Percentiles rank a stretch among this genome's conserved stretches.
Conservation (phyloP, 2,797 vertebrate genomes). For the Microctenopoma stevenorrisi region DNA sequence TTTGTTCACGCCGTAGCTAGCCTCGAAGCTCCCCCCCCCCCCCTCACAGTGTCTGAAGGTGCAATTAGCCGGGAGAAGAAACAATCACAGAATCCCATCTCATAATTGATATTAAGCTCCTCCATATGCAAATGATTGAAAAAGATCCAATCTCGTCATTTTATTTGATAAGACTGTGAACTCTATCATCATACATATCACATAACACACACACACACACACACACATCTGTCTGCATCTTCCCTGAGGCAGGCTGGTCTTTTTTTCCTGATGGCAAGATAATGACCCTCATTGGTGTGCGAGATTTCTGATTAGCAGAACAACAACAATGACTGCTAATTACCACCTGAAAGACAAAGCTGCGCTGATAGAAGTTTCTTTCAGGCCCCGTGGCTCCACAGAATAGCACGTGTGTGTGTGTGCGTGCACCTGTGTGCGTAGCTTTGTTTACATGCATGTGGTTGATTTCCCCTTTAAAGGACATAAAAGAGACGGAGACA, state of each 20-base stretch:
- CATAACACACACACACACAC: slow-evolving; percentile 36
- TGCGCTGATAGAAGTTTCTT: slow-evolving; percentile 70
- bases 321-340: slow-evolving; percentile 83
- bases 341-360: slow-evolving; percentile 80
- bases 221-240: slow-evolving; percentile 31
- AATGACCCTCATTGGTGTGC: slow-evolving; percentile 76
- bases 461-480: slow-evolving; percentile 64
- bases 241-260: slow-evolving; percentile 47
- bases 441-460: slow-evolving; percentile 52
- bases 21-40: slow-evolving; percentile 43
- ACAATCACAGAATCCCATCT: slow-evolving; percentile 61
- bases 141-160: slow-evolving; percentile 73
- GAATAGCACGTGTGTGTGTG: slow-evolving; percentile 15
- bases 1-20: slow-evolving; percentile 11
- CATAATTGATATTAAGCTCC: slow-evolving; percentile 70
- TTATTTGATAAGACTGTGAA: slow-evolving; percentile 65
- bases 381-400: slow-evolving; percentile 56
- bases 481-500: slow-evolving; percentile 58
- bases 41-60: slow-evolving; percentile 33
- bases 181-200: slow-evolving; percentile 65
- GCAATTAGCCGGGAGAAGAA: slow-evolving; percentile 63
- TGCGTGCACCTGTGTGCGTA: slow-evolving; percentile 2
- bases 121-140: slow-evolving; percentile 69
- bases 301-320: slow-evolving; percentile 81
- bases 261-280: slow-evolving; percentile 74